Base-by-base conservation (phyloP, 2,113 vertebrate species). In the Scalopus aquaticus region DNA sequence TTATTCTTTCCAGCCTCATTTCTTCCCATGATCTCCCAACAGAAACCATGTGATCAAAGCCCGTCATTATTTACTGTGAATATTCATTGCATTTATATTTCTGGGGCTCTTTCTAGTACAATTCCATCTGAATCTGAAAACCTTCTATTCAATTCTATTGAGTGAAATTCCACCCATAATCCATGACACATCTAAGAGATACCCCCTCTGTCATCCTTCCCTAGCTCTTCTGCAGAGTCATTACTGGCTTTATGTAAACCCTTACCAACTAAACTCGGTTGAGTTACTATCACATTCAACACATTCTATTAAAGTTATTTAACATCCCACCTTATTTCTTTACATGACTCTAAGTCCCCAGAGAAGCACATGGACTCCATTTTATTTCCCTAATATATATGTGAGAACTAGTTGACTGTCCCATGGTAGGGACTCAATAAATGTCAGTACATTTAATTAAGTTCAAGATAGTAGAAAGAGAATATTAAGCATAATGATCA, bases 391-490 rank as follows among this genome's bases (percentile, higher is more conserved):
- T 79, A 2, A 37, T 60, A 44, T 39, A 24, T 70, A 56, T 32
- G 3, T 51, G 39, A 35, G 20, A 93, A 15, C 20, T 54, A 86
- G 22, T 20, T 56, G 44, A 83, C 44, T 92, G 35, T 37, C 1
- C 22, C 19, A 77, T 77, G 64, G 20, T 58, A 89, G 70, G 28
- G 82, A 2, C 13, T 88, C n/a, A 54, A 37, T 78, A 65, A 78
- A 88, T 88, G 6, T 60, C 69, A 78, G 16, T 77, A 91, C 80
- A 70, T 77, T 28, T 74, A 84, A 76, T 86, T 82, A 91, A 83
- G 67, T 83, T 88, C 22, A 86, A 83, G 32, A 80, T 80, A 62
- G 56, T 70, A 64, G 60, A 28, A 73, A 65, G 16, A 51, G 3
- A 93, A 28, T 77, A 73, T 93, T 90, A 64, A 93, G 56, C 10